Evolutionary conservation across 2,888 invertebrate species (phyloP).

Genomic region (Dicyrtoma fusca): DNA sequence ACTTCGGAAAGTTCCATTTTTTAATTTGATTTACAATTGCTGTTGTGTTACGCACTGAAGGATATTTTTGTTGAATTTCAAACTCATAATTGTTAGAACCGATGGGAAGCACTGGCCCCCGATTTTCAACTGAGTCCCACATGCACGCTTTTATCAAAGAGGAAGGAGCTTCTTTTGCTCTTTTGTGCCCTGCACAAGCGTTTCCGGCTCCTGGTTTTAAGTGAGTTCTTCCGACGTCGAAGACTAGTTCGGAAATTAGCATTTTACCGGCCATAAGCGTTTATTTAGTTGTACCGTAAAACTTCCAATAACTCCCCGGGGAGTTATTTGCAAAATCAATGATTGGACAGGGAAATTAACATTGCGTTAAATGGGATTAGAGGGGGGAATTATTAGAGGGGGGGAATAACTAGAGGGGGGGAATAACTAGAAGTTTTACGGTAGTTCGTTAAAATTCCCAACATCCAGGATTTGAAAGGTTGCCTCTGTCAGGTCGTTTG

Average conservation of each 20-base stretch:
- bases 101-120: conserved; percentile 57
- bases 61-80: neutral
- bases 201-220: conserved; percentile 66
- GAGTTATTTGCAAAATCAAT: too few relatives aligned
- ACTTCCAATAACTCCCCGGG: too few relatives aligned
- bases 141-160: conserved; percentile 54
- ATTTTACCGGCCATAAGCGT: neutral
- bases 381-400: too few relatives aligned
- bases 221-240: conserved; percentile 58
- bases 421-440: too few relatives aligned
- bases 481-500: neutral
- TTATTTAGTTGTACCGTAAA: too few relatives aligned
- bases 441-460: too few relatives aligned
- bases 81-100: conserved; percentile 49
- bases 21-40: neutral
- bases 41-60: neutral
- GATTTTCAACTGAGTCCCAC: conserved; percentile 55
- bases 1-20: too few relatives aligned
- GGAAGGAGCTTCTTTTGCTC: conserved; percentile 52
- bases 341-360: too few relatives aligned
- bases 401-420: too few relatives aligned
- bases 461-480: neutral
- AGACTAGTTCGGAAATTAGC: neutral
- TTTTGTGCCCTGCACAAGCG: conserved; percentile 66
- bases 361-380: too few relatives aligned